Conservation (phyloP, 1,140 invertebrate genomes). For the Pinna nobilis region DNA sequence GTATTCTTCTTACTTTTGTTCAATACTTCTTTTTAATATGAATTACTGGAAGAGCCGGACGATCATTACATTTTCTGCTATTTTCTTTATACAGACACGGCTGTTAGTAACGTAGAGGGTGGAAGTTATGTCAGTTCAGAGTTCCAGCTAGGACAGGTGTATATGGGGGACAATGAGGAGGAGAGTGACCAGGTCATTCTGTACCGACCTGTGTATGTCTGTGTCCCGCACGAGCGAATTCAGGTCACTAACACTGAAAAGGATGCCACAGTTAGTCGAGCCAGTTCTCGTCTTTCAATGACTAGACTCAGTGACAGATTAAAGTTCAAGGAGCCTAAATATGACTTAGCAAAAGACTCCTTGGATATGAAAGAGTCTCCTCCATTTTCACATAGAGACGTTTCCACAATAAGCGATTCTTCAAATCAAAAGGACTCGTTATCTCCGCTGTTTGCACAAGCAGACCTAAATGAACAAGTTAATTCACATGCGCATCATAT, state of each 20-base stretch:
- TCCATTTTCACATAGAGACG: neutral
- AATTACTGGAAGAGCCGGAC: no score
- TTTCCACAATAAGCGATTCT: neutral
- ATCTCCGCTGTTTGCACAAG: slow-evolving; percentile 18
- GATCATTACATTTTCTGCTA: no score
- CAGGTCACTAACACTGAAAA: slow-evolving; percentile 55
- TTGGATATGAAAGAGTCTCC: slow-evolving; percentile 3
- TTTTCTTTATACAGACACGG: slow-evolving; percentile 78
- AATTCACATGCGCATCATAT: no score
- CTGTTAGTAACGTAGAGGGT: slow-evolving; percentile 84
- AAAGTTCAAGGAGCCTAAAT: slow-evolving; percentile 9
- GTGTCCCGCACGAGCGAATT: slow-evolving; percentile 73
- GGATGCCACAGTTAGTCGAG: slow-evolving; percentile 35
- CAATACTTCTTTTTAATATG: no score
- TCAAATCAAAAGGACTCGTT: neutral
- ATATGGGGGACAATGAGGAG: slow-evolving; percentile 80
- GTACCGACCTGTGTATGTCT: slow-evolving; percentile 83
- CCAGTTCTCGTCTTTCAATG: slow-evolving; percentile 41
- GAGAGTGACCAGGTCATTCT: slow-evolving; percentile 76
- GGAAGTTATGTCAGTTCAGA: slow-evolving; percentile 88
- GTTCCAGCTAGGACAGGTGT: slow-evolving; percentile 88
- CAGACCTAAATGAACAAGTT: slow-evolving; percentile 10
- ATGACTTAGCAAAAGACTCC: neutral
- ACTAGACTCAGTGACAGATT: slow-evolving; percentile 32
- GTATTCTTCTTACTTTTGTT: no score